phyloP scores from a whole-genome alignment of 2,888 invertebrate species.

The Melitaea athalia region DNA sequence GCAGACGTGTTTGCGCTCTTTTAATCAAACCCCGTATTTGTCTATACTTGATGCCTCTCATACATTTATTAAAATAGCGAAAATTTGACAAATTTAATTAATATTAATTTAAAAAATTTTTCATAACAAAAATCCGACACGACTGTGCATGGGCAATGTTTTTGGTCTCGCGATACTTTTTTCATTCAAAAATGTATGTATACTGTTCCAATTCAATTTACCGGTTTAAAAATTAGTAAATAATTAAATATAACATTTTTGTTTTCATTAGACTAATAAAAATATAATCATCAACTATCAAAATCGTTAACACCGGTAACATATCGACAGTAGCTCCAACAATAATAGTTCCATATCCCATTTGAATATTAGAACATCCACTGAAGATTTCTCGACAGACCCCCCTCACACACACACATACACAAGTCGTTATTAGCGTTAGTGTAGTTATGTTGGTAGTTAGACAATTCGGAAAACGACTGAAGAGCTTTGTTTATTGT shows the following conservation, averaged over 20 bases:
- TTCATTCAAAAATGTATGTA: too few relatives aligned
- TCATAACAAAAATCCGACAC: too few relatives aligned
- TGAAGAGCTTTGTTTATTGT: slow-evolving; percentile 6
- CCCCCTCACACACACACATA: slow-evolving; percentile 47
- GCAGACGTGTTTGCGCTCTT: slow-evolving; percentile 28
- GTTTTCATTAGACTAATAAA: neutral
- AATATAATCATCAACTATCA: slow-evolving; percentile 47
- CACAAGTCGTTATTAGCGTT: slow-evolving; percentile 25
- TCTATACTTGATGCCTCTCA: slow-evolving; percentile 11
- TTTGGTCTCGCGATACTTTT: too few relatives aligned
- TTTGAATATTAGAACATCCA: slow-evolving; percentile 83
- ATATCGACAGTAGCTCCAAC: slow-evolving; percentile 82
- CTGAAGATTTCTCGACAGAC: slow-evolving; percentile 72
- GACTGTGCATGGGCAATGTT: too few relatives aligned
- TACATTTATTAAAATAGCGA: neutral
- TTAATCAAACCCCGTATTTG: slow-evolving; percentile 34
- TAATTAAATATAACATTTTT: too few relatives aligned
- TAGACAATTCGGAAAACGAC: slow-evolving; percentile 28
- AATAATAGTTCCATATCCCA: slow-evolving; percentile 83
- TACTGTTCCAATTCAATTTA: too few relatives aligned
- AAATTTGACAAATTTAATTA: neutral
- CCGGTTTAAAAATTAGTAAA: too few relatives aligned
- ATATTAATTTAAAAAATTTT: neutral
- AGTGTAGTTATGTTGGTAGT: slow-evolving; percentile 27
- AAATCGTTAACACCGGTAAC: slow-evolving; percentile 48